These are phyloP conservation scores for Spea hammondii DNA, from an alignment of 2,797 vertebrate species.

Conservation along the genomic window DNA sequence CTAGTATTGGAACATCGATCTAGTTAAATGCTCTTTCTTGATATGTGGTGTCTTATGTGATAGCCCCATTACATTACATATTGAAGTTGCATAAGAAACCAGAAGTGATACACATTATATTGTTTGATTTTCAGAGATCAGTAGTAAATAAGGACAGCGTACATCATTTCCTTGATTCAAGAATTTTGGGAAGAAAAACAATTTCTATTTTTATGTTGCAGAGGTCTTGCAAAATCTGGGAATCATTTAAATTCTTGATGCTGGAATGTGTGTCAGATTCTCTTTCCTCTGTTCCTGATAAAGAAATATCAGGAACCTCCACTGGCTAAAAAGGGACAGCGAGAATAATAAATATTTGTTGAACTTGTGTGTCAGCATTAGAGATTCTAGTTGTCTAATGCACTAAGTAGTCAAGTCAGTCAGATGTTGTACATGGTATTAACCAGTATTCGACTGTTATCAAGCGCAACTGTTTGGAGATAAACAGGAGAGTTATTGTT, in stretches of 20 bases:
- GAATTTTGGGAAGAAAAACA: not conserved
- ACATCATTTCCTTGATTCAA: not conserved
- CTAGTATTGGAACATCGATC: too few relatives aligned
- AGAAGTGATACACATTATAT: too few relatives aligned
- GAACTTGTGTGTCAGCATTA: not conserved
- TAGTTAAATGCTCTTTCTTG: too few relatives aligned
- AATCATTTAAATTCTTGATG: not conserved
- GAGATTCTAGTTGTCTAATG: not conserved
- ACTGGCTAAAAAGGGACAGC: not conserved
- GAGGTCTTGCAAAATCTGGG: not conserved
- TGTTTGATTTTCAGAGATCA: not conserved
- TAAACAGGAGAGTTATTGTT: conserved; percentile 5
- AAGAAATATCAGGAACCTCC: not conserved
- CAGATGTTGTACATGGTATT: not conserved
- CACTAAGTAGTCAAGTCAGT: not conserved
- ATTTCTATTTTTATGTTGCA: not conserved
- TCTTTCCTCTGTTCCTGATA: not conserved
- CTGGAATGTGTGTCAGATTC: not conserved
- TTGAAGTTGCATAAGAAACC: too few relatives aligned
- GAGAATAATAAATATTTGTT: not conserved
- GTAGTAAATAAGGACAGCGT: conserved; percentile 8
- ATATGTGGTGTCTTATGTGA: too few relatives aligned
- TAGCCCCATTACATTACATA: too few relatives aligned
- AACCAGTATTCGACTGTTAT: conserved; percentile 17
- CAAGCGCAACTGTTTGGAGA: not conserved